Base-by-base conservation (phyloP, 2,797 vertebrate species). In the Cygnus olor region DNA sequence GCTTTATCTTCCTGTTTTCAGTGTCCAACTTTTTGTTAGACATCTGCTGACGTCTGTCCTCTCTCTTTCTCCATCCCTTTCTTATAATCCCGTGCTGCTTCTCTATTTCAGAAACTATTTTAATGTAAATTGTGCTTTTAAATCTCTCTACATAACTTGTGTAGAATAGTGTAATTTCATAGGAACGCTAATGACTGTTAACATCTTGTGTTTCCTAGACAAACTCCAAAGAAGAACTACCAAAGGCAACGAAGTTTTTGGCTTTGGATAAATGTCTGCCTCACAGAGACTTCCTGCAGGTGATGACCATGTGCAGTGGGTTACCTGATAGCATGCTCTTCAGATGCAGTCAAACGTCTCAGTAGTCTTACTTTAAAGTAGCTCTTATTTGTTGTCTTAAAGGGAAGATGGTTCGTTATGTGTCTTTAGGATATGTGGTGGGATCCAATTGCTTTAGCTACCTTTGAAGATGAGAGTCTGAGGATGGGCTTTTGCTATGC, bases 241-340 rank as follows among this genome's bases (percentile, higher is more conserved):
- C 98, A 68, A 99, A 98, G 90, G 98, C 98, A 70, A 99, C 99
- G 8, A 99, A 98, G 80, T 99, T 99, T 98, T 98, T 99, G 95
- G 99, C 99, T 54, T 98, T 99, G 97, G 99, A 99, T 97, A 99
- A 99, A 96, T 99, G 99, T 92, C 97, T 99, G 70, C 99, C 99
- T 5, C 98, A 98, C 72, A 98, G 99, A 97, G 99, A 99, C 61
- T 99, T 99, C 93, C 97, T 99, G 89, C 99, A 99, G 99, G 99
- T 99, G 96, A 98, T 83, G 79, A 18, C 30, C 3, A 2, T 11
- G 38, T 72, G 22, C 20, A 77, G 10, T 64, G 57, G 42, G 34
- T 38, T 90, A 74, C 51, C 54, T 84, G n/a, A 30, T 21, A 40
- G 11, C 1, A 0, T 32, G 18, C 69, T 90, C 56, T 69, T 77